A percentile compares a stretch with the other conserved stretches of the same genome.
These are phyloP conservation scores for Oligia strigilis DNA, from an alignment of 2,888 invertebrate genomes.

Conservation along the genomic window DNA sequence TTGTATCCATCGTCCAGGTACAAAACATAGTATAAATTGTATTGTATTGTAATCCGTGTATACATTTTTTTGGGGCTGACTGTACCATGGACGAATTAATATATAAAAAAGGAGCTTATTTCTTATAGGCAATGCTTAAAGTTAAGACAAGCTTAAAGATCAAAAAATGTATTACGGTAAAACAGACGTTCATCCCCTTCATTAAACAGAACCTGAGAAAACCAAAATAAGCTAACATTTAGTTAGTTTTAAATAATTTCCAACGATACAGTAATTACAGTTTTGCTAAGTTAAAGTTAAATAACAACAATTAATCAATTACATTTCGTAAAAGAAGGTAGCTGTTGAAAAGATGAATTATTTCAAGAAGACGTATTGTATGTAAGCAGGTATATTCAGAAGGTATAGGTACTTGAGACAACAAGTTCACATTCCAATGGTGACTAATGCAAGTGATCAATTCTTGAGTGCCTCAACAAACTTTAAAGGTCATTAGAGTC, in stretches of 20 bases:
- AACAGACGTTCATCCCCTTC: neutral
- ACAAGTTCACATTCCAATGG: neutral
- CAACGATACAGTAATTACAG: constrained; percentile 47
- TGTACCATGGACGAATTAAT: neutral
- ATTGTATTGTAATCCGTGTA: too few species aligned
- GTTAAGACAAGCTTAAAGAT: neutral
- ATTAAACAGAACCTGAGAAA: neutral
- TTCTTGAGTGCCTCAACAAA: neutral
- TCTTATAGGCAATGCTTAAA: neutral
- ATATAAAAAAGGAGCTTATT: neutral
- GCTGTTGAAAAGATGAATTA: constrained; percentile 61
- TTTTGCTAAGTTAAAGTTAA: constrained; percentile 38
- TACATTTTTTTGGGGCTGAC: too few species aligned
- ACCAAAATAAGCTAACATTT: constrained; percentile 8
- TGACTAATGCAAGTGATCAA: neutral
- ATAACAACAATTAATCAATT: constrained; percentile 63
- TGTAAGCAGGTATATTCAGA: constrained; percentile 4
- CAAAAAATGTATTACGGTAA: neutral
- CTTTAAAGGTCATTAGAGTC: neutral
- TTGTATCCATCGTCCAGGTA: too few species aligned
- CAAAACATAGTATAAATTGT: neutral
- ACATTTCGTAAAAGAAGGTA: constrained; percentile 45
- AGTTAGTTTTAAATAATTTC: constrained; percentile 17
- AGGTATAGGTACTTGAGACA: neutral
- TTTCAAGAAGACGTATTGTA: constrained; percentile 40